Conservation (phyloP, 2,113 vertebrate genomes). For the Antennarius striatus region DNA sequence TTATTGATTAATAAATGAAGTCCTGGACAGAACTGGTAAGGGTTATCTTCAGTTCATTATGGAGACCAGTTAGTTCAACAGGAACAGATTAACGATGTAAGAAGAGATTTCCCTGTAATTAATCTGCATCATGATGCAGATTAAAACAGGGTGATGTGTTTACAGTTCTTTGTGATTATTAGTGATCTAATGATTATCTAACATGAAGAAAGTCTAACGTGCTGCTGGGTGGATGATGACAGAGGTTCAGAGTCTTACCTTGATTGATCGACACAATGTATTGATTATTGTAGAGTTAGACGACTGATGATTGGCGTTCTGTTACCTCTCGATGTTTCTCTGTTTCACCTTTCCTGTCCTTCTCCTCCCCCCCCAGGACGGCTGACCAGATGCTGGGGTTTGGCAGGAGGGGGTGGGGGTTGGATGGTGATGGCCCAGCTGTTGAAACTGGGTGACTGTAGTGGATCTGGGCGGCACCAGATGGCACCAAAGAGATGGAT, state of each 20-base stretch:
- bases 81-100: background rate
- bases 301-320: constrained; percentile 27
- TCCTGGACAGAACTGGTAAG: too few relatives aligned
- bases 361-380: constrained; percentile 62
- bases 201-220: too few relatives aligned
- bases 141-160: too few relatives aligned
- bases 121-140: background rate
- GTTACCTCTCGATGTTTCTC: constrained; percentile 4
- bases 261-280: constrained; percentile 3
- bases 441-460: constrained; percentile 55
- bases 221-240: background rate
- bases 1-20: too few relatives aligned
- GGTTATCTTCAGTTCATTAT: too few relatives aligned
- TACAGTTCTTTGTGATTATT: too few relatives aligned
- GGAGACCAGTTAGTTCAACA: too few relatives aligned
- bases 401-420: constrained; percentile 45
- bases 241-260: too few relatives aligned
- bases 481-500: constrained; percentile 70
- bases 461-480: constrained; percentile 64
- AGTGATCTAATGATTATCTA: too few relatives aligned
- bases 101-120: background rate
- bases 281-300: constrained; percentile 7
- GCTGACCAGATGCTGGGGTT: constrained; percentile 76
- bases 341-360: constrained; percentile 58
- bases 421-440: constrained; percentile 73